A percentile compares a stretch with the other conserved stretches of the same genome.
Conservation (phyloP, 2,888 invertebrate species). For the Catocala fraxini region DNA sequence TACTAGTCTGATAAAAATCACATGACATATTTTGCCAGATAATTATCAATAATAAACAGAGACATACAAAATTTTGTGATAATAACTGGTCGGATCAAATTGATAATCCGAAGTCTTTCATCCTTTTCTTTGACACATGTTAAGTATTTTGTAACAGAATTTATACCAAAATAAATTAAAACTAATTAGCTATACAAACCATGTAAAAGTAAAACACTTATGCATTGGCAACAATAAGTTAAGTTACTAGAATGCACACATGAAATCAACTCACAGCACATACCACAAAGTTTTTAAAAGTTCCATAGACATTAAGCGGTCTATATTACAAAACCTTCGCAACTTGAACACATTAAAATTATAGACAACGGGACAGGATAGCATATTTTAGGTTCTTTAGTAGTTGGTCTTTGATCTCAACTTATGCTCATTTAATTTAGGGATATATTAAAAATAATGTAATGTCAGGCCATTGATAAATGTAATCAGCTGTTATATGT, state of each 20-base stretch:
- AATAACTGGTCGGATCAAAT: too few species aligned
- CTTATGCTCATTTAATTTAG: too few species aligned
- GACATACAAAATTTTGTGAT: too few species aligned
- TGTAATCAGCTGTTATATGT: too few species aligned
- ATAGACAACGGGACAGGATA: neutral
- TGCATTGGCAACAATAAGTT: slow-evolving; percentile 28
- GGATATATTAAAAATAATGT: too few species aligned
- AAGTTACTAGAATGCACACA: slow-evolving; percentile 38
- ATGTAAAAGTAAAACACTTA: slow-evolving; percentile 30
- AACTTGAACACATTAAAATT: neutral
- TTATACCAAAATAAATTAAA: neutral
- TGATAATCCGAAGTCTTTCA: too few species aligned
- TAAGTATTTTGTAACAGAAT: neutral
- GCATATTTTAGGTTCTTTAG: neutral
- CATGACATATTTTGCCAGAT: too few species aligned
- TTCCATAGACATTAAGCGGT: slow-evolving; percentile 17
- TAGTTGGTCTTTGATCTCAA: too few species aligned
- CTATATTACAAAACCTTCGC: neutral
- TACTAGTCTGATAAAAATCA: too few species aligned
- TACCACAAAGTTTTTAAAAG: slow-evolving; percentile 31
- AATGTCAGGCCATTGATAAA: too few species aligned
- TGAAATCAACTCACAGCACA: slow-evolving; percentile 42
- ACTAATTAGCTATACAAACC: slow-evolving; percentile 15
- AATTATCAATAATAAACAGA: too few species aligned
- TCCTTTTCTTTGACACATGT: neutral